phyloP scores from a whole-genome alignment of 2,888 invertebrate genomes.

The Drosophila mimica region DNA sequence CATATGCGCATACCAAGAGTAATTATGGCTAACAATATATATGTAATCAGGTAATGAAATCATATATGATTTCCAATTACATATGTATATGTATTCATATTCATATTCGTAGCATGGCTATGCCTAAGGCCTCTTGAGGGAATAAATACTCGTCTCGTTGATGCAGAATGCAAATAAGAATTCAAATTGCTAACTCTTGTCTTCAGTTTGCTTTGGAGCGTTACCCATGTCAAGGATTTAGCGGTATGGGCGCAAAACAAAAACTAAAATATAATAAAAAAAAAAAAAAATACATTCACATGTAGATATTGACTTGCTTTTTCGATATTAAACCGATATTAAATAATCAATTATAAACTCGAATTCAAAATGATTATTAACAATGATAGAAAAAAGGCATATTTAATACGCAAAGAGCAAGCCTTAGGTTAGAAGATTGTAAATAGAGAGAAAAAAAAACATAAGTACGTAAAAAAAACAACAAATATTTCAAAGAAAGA shows the following conservation, averaged over 20 bases:
- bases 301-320: conserved; percentile 30
- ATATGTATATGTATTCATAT: conserved; percentile 34
- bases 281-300: conserved; percentile 9
- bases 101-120: conserved; percentile 47
- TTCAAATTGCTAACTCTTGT: conserved; percentile 32
- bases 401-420: conserved; percentile 11
- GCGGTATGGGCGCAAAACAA: neutral
- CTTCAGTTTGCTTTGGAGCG: conserved; percentile 10
- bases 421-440: conserved; percentile 34
- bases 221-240: conserved; percentile 8
- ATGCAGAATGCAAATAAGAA: conserved; percentile 21
- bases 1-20: conserved; percentile 47
- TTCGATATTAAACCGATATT: conserved; percentile 56
- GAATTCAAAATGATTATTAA: conserved; percentile 47
- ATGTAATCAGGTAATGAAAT: conserved; percentile 29
- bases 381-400: conserved; percentile 18
- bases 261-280: conserved; percentile 8
- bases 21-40: conserved; percentile 49
- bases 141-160: conserved; percentile 51
- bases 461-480: conserved; percentile 3
- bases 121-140: conserved; percentile 50
- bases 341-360: conserved; percentile 34
- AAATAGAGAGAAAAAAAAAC: conserved; percentile 36
- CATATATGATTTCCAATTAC: conserved; percentile 19
- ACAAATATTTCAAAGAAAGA: conserved; percentile 7